A percentile compares a stretch with the other conserved stretches of the same genome.
phyloP scores from a whole-genome alignment of 2,797 vertebrate species.

The Hydrophis major region DNA sequence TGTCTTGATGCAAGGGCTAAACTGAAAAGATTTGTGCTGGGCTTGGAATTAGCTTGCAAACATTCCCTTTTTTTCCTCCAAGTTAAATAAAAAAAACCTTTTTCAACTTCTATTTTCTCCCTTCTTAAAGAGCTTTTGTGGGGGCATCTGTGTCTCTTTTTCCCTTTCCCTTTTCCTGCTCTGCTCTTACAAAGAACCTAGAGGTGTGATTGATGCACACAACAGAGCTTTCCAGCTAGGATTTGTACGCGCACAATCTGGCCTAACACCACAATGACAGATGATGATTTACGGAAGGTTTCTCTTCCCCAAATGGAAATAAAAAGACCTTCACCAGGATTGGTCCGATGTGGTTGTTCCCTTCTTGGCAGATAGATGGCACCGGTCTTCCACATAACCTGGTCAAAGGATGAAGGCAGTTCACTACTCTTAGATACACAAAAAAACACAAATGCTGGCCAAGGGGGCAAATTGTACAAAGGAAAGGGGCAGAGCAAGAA shows the following conservation, averaged over 20 bases:
- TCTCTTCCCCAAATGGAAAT: too few relatives aligned
- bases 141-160: accelerated
- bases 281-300: not conserved
- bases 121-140: too few relatives aligned
- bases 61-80: not conserved
- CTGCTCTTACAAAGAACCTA: not conserved
- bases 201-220: not conserved
- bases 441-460: not conserved
- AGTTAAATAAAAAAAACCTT: not conserved
- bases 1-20: too few relatives aligned
- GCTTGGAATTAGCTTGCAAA: not conserved
- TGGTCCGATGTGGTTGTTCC: not conserved
- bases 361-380: not conserved
- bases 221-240: not conserved
- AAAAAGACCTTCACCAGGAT: not conserved
- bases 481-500: not conserved
- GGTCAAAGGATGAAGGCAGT: not conserved
- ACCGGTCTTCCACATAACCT: not conserved
- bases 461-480: not conserved
- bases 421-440: not conserved
- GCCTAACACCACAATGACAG: not conserved
- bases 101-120: not conserved
- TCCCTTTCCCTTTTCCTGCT: not conserved
- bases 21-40: not conserved
- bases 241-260: too few relatives aligned